phyloP scores from a whole-genome alignment of 2,113 vertebrate species.

The Mobula birostris region DNA sequence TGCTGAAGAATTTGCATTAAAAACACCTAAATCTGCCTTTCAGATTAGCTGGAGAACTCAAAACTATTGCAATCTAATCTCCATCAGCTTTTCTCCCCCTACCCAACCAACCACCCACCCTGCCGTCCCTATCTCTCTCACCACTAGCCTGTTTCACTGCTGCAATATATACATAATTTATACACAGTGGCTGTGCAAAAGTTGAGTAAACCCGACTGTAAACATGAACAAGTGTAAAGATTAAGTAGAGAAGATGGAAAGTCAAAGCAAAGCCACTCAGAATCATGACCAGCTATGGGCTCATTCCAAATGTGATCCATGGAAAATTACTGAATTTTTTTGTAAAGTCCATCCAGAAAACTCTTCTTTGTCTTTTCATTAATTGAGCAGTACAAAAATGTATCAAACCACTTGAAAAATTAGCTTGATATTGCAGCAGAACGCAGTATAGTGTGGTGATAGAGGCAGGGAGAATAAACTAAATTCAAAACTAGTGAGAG shows the following conservation, averaged over 20 bases:
- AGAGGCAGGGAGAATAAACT: not conserved
- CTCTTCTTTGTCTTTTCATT: not conserved
- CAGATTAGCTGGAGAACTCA: not conserved
- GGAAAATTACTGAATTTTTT: not conserved
- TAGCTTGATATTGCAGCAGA: constrained; percentile 13
- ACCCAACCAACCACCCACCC: not conserved
- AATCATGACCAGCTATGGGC: not conserved
- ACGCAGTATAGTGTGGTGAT: not conserved
- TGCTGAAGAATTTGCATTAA: not conserved
- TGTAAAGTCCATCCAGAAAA: not conserved
- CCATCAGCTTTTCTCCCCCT: not conserved
- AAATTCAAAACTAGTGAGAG: not conserved
- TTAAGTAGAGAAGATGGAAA: not conserved
- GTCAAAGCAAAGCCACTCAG: not conserved
- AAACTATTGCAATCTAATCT: not conserved
- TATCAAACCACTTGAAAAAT: not conserved
- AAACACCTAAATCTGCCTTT: not conserved
- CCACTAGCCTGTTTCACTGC: not conserved
- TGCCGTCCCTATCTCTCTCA: not conserved
- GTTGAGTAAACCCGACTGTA: not conserved
- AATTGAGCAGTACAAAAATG: not conserved
- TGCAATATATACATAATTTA: not conserved
- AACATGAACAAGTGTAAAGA: not conserved
- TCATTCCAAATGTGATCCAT: not conserved
- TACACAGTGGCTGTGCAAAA: not conserved